Percentiles rank a stretch among this genome's conserved stretches.
Conservation (phyloP, 2,888 invertebrate genomes). For the Ennomos erosarius region DNA sequence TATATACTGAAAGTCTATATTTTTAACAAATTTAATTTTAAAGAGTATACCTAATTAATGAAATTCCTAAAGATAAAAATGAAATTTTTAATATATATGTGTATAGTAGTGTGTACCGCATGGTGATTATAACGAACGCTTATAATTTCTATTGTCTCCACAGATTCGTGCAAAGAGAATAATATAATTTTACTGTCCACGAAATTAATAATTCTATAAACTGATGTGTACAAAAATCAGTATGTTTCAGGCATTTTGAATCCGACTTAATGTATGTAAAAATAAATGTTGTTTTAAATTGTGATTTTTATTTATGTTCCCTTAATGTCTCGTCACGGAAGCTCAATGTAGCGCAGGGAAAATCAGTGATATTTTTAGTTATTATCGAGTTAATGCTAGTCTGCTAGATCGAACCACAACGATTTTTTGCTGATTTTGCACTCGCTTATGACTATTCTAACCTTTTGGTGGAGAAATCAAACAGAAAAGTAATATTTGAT, state of each 20-base stretch:
- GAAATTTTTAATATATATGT: slow-evolving; percentile 80
- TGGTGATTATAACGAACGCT: slow-evolving; percentile 62
- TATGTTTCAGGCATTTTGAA: slow-evolving; percentile 85
- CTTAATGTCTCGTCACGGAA: background rate
- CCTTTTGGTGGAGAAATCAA: too few relatives aligned
- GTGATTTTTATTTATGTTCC: slow-evolving; percentile 68
- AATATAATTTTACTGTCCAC: slow-evolving; percentile 80
- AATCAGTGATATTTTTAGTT: too few relatives aligned
- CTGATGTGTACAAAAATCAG: slow-evolving; percentile 84
- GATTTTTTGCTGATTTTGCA: too few relatives aligned
- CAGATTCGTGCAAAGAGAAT: slow-evolving; percentile 69
- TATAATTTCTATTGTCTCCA: slow-evolving; percentile 67
- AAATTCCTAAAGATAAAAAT: slow-evolving; percentile 82
- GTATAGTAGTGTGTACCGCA: slow-evolving; percentile 74
- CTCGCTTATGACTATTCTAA: too few relatives aligned
- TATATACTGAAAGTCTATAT: slow-evolving; percentile 78
- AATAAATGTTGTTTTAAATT: slow-evolving; percentile 86
- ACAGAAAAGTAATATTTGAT: too few relatives aligned
- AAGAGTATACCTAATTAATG: slow-evolving; percentile 76
- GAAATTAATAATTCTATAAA: slow-evolving; percentile 76
- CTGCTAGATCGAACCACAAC: too few relatives aligned
- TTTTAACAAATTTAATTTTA: slow-evolving; percentile 81
- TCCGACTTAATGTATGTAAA: slow-evolving; percentile 86
- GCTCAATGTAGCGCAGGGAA: too few relatives aligned
- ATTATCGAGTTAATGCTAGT: too few relatives aligned